Conservation (phyloP, 2,113 vertebrate species). For the Embiotoca jacksoni region DNA sequence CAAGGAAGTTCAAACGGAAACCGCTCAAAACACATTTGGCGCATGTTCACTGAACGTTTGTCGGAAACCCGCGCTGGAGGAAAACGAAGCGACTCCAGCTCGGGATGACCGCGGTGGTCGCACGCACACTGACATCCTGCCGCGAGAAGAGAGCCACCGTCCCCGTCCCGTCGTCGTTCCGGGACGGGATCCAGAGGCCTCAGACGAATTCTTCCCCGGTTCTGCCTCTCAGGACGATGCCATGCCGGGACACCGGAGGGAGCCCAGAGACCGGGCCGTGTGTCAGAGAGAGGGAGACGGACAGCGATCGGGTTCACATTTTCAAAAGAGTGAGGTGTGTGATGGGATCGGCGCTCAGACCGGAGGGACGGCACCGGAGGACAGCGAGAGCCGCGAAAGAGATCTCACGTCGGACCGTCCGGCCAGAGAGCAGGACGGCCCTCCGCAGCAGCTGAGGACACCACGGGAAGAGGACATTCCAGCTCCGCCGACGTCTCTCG, state of each 20-base stretch:
- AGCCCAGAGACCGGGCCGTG: neutral
- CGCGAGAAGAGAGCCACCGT: neutral
- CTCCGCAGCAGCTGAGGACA: neutral
- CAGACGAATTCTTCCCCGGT: no score
- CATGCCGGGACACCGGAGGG: neutral
- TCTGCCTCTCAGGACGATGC: no score
- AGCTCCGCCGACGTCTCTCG: neutral
- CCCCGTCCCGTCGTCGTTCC: neutral
- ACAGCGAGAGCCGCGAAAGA: no score
- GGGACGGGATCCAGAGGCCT: neutral
- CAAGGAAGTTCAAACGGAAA: neutral
- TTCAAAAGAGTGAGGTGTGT: no score
- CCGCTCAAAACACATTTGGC: no score
- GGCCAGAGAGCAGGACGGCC: no score
- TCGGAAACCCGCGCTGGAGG: no score
- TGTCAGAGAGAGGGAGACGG: neutral
- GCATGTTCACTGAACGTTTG: no score
- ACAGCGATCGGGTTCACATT: no score
- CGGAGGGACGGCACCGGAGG: no score
- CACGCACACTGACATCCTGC: neutral
- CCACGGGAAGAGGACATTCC: neutral
- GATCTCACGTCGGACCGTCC: neutral
- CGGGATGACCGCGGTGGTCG: neutral
- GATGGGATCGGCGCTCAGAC: no score
- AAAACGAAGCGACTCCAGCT: neutral